Evolutionary conservation across 2,113 vertebrate genomes (phyloP), one percentile per base, ranked within the genome.

Genomic region (Oryzias javanicus): DNA sequence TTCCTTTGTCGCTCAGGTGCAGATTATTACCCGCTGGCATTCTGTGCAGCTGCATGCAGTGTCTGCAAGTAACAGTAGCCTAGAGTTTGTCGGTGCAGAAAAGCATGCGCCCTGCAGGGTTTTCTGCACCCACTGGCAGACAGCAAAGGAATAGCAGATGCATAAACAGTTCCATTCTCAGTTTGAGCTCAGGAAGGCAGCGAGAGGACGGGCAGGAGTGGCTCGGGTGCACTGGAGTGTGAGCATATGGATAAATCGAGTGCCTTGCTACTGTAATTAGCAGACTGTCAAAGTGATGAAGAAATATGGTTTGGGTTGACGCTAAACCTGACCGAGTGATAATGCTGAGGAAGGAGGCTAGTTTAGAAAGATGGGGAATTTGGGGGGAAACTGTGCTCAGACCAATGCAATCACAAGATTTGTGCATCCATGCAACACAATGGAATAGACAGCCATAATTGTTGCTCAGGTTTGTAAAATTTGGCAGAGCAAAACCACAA

Each of bases 401-500:
- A 35, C 10, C 8, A 12, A 35, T 35, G 3, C 12, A 12, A 35
- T 35, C 35, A 3, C 7, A 35, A 35, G 35, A 12, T 10, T 10
- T 35, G 35, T 35, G 35, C 35, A 35, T 35, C 35, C 8, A 35
- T 12, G 12, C 12, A 3, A 35, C 35, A 12, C 8, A 35, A 35
- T 12, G 35, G 35, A 35, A 13, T 22, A 25, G 25, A 64, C 46
- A 47, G 64, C 40, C 55, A 41, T 61, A 57, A 78, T 82, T 58
- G 63, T 60, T 51, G 67, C 74, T 53, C 64, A 7, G 55, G 24
- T 79, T 68, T 72, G 70, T 62, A 62, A 71, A 64, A 42, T 41
- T 24, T 68, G 71, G 78, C 76, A 72, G 67, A 67, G 60, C 29
- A 85, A 70, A 67, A 52, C 69, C 66, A 58, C 57, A 79, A 77